Conservation (phyloP, 2,797 vertebrate species). For the Crenuchus spilurus region DNA sequence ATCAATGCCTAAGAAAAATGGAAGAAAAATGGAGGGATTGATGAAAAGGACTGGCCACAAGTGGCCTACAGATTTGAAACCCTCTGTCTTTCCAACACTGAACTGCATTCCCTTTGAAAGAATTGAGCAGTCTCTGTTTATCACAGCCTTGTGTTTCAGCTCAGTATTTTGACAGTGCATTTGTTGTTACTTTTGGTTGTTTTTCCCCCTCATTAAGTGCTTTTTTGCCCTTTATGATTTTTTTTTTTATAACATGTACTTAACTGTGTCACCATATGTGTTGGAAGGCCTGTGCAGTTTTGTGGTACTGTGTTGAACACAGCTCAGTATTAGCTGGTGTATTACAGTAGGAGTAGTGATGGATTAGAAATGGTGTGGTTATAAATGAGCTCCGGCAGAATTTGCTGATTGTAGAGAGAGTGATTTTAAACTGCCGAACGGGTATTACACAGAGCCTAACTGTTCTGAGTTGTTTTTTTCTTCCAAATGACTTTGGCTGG, state of each 20-base stretch:
- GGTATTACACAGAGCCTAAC: constrained; percentile 1
- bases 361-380: background rate
- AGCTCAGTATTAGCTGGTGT: constrained; percentile 3
- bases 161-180: background rate
- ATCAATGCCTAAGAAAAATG: constrained; percentile 85
- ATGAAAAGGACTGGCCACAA: constrained; percentile 42
- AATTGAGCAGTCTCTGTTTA: background rate
- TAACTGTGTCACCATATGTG: background rate
- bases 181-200: background rate
- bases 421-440: constrained; percentile 12
- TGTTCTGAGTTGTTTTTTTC: background rate
- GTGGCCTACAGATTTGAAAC: constrained; percentile 4
- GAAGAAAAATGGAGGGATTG: constrained; percentile 23
- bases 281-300: background rate
- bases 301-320: background rate
- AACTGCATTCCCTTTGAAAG: constrained; percentile 39
- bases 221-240: background rate
- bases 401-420: constrained; percentile 1
- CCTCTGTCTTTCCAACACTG: background rate
- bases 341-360: background rate
- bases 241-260: background rate
- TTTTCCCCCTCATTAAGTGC: background rate
- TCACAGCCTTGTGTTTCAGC: constrained; percentile 18
- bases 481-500: constrained; percentile 16
- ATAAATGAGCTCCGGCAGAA: background rate